phyloP scores from a whole-genome alignment of 35 echinoderm and acorn worm genomes.

The Apostichopus parvimensis region DNA sequence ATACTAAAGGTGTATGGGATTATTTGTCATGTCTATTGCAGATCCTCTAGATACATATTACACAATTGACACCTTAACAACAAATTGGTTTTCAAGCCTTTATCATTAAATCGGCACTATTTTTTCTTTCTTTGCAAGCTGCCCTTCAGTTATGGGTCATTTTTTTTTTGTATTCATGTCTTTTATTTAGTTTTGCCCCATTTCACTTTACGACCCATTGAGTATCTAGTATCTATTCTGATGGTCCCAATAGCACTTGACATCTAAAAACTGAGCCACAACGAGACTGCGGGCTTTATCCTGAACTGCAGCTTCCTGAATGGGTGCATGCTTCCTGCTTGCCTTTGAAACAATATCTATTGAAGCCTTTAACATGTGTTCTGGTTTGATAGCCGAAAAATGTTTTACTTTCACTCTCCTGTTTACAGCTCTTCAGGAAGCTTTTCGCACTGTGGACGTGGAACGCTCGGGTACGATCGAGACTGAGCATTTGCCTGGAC shows the following conservation, averaged over 20 bases:
- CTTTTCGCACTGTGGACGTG: constrained; percentile 36
- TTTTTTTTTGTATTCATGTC: no score
- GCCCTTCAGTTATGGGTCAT: no score
- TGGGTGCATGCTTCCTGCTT: constrained; percentile 39
- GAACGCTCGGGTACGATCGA: constrained; percentile 36
- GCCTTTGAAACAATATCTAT: background rate
- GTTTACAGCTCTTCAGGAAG: constrained; percentile 49
- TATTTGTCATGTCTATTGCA: no score
- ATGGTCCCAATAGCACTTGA: background rate
- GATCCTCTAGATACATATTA: no score
- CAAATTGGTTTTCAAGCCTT: no score
- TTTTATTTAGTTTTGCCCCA: no score
- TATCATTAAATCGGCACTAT: no score
- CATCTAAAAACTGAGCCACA: background rate
- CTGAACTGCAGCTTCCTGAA: constrained; percentile 31
- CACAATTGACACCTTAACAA: no score
- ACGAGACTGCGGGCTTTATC: background rate
- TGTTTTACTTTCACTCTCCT: background rate
- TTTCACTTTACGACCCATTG: background rate
- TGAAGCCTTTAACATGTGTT: background rate
- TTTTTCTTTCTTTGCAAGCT: no score
- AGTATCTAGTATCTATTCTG: background rate
- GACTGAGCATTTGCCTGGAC: constrained; percentile 12
- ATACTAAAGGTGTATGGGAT: no score
- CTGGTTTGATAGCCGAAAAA: background rate